These are phyloP conservation scores for Kryptopterus vitreolus DNA, from an alignment of 2,797 vertebrate genomes.

Conservation along the genomic window DNA sequence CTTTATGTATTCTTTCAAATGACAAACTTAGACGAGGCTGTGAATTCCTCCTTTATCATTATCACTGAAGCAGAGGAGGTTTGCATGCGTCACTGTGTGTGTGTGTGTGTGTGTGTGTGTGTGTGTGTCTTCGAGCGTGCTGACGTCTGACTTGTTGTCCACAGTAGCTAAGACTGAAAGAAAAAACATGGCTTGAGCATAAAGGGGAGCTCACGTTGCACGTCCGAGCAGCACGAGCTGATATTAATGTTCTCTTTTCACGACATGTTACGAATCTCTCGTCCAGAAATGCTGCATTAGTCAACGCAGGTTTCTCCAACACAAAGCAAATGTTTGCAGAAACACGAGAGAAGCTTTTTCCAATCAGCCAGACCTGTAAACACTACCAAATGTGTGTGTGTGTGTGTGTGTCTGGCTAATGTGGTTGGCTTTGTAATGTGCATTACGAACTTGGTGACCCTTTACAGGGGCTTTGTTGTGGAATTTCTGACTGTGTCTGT, in stretches of 20 bases:
- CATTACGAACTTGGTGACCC: conserved; percentile 24
- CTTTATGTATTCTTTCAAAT: neutral
- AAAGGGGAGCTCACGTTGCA: conserved; percentile 25
- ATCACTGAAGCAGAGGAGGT: neutral
- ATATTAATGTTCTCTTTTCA: conserved; percentile 42
- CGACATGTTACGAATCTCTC: conserved; percentile 27
- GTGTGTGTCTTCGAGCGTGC: too few species aligned
- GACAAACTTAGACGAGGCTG: neutral
- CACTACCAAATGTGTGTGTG: conserved; percentile 37
- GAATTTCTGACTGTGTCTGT: conserved; percentile 26
- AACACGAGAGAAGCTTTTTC: conserved; percentile 35
- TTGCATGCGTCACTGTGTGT: neutral
- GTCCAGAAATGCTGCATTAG: conserved; percentile 29
- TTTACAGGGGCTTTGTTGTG: conserved; percentile 16
- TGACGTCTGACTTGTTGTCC: conserved; percentile 9
- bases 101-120: too few species aligned
- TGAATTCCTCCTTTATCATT: neutral
- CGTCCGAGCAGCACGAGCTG: conserved; percentile 5
- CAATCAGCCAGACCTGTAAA: conserved; percentile 37
- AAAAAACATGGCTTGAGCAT: conserved; percentile 20
- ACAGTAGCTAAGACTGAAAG: conserved; percentile 29
- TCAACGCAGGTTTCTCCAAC: conserved; percentile 22
- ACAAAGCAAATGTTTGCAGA: conserved; percentile 38
- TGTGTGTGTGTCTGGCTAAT: conserved; percentile 1
- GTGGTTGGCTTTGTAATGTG: conserved; percentile 26